Evolutionary conservation across 2,113 vertebrate genomes (phyloP), one percentile per base, ranked within the genome.

Genomic region (Cnemophilus loriae): DNA sequence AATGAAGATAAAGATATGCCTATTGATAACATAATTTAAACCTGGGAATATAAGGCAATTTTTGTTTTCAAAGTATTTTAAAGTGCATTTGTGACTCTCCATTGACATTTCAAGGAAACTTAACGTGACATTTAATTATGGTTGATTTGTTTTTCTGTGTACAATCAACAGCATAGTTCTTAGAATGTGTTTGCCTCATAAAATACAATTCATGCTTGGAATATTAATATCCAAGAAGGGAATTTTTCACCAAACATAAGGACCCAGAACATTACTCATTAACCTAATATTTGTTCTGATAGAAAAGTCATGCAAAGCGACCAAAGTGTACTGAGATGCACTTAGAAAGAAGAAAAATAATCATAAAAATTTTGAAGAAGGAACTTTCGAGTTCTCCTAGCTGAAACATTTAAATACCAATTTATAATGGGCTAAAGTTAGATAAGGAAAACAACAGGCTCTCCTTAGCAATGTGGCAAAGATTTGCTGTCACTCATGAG

Each of bases 111-210:
- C 83, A 94, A 87, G 23, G 53, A 92, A 97, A 82, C 71, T 91
- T 87, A 96, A 79, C 33, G 53, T 68, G 78, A 74, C 68, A 90
- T 96, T 96, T 95, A 95, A 96, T 95, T 96, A 94, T n/a, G 77
- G 64, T n/a, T 97, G 80, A 96, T 92, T 96, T 95, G 68, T 89
- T 94, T 96, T 94, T 87, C 94, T 92, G 44, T 91, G 82, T 88
- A 95, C 78, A 95, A 95, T 95, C 86, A 95, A 87, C 90, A 89
- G 64, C 57, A 67, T 83, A 93, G 92, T 96, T 96, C 87, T 95
- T 89, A 77, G 86, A 96, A 95, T 0, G 3, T 49, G 59, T 91
- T 95, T 90, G 64, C 50, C 52, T 95, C 64, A 81, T 90, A 84
- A 94, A 90, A 84, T 64, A 44, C 4, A 85, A 63, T 73, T 91